Conservation (phyloP, 2,113 vertebrate species). For the Cololabis saira region DNA sequence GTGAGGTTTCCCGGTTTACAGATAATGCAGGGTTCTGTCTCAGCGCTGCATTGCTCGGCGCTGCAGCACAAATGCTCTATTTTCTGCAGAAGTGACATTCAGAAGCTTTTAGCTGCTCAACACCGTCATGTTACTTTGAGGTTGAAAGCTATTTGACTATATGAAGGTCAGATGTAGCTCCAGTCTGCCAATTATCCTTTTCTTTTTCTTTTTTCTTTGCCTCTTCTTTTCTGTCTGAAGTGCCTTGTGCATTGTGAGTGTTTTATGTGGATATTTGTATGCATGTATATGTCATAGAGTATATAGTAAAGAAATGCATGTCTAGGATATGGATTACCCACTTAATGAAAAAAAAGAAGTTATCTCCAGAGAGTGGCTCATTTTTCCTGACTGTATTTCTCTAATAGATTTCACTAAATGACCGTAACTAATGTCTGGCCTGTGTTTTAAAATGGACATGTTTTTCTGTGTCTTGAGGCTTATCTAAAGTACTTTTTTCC, state of each 20-base stretch:
- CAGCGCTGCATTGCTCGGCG: conserved; percentile 2
- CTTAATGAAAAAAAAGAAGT: too few relatives aligned
- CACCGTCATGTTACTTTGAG: conserved; percentile 9
- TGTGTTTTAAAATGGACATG: too few relatives aligned
- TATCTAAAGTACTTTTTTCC: too few relatives aligned
- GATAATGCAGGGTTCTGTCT: conserved; percentile 25
- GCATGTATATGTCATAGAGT: too few relatives aligned
- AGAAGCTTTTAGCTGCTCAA: conserved; percentile 30
- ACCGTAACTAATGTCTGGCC: too few relatives aligned
- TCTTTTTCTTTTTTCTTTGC: background rate
- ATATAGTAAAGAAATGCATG: too few relatives aligned
- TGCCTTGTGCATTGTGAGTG: background rate
- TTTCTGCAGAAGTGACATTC: conserved; percentile 34
- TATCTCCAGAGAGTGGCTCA: too few relatives aligned
- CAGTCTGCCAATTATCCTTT: conserved; percentile 6
- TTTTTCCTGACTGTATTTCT: too few relatives aligned
- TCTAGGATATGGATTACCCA: too few relatives aligned
- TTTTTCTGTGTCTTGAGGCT: too few relatives aligned
- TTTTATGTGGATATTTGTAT: too few relatives aligned
- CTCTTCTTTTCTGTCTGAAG: background rate
- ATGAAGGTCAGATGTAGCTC: conserved; percentile 6
- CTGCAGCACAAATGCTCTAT: conserved; percentile 16
- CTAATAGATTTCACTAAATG: too few relatives aligned
- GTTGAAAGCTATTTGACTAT: conserved; percentile 24
- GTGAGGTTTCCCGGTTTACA: background rate